Conservation (phyloP, 2,888 invertebrate genomes). For the Mactromeris polynyma region DNA sequence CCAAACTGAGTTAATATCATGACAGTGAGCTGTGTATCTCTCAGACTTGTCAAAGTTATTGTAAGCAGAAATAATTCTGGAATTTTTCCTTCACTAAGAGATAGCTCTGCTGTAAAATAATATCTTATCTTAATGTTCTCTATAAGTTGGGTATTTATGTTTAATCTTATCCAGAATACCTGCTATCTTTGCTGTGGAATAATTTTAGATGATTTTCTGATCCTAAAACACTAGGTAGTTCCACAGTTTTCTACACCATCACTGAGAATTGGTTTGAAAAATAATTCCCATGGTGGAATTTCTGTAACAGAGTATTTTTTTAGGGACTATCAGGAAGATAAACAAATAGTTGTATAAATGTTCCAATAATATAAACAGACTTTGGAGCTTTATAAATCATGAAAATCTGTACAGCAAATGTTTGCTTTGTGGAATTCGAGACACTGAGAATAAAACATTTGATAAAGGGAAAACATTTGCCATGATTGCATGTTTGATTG, state of each 20-base stretch:
- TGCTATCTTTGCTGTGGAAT: no score
- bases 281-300: background rate
- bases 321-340: background rate
- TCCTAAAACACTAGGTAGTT: no score
- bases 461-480: background rate
- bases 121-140: no score
- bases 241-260: no score
- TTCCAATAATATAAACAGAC: background rate
- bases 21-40: background rate
- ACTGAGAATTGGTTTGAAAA: background rate
- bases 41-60: background rate
- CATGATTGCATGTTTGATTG: background rate
- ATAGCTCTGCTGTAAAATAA: no score
- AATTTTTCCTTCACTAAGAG: background rate
- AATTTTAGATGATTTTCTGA: no score
- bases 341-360: background rate
- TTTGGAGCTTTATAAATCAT: background rate
- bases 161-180: no score
- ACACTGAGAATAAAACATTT: background rate
- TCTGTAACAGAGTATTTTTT: background rate
- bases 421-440: background rate
- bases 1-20: no score
- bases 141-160: no score
- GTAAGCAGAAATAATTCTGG: background rate
- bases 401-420: background rate